Conservation (phyloP, 30 jellyfish, hydroid and myxozoan species). For the Sanderia malayensis region DNA sequence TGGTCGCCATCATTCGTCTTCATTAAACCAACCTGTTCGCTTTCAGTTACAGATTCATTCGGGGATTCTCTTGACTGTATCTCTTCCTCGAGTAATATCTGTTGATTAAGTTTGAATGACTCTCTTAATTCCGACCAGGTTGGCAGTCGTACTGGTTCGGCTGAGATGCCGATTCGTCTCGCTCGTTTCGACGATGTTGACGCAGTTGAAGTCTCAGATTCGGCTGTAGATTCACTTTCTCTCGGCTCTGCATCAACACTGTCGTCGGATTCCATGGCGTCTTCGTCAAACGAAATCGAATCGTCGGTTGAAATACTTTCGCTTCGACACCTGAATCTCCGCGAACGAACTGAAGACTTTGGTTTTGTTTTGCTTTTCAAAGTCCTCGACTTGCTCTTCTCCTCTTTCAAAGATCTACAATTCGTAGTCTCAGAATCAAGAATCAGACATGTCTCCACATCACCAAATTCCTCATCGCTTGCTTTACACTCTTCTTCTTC, state of each 20-base stretch:
- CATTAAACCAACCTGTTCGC: too few species aligned
- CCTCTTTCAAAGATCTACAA: not conserved
- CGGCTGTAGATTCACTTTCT: slow-evolving; percentile 31
- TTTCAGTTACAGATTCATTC: too few species aligned
- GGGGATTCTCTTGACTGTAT: slow-evolving; percentile 29
- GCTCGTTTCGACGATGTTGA: slow-evolving; percentile 50
- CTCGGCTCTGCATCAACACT: slow-evolving; percentile 13
- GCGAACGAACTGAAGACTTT: not conserved
- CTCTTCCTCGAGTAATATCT: slow-evolving; percentile 48
- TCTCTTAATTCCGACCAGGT: slow-evolving; percentile 89
- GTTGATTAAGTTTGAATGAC: slow-evolving; percentile 63
- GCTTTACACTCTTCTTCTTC: not conserved
- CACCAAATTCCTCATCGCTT: not conserved
- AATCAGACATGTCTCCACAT: too few species aligned
- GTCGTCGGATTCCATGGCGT: not conserved
- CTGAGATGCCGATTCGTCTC: slow-evolving; percentile 87
- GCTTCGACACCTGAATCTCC: slow-evolving; percentile 5
- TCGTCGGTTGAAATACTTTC: slow-evolving; percentile 60
- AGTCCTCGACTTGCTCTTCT: not conserved
- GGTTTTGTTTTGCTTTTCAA: not conserved
- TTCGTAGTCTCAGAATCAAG: not conserved
- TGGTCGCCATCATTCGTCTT: too few species aligned
- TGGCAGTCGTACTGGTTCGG: slow-evolving; percentile 93
- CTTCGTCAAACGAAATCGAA: slow-evolving; percentile 47
- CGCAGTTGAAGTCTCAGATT: slow-evolving; percentile 33